Conservation (phyloP, 2,113 vertebrate species). For the Aphyosemion australe region DNA sequence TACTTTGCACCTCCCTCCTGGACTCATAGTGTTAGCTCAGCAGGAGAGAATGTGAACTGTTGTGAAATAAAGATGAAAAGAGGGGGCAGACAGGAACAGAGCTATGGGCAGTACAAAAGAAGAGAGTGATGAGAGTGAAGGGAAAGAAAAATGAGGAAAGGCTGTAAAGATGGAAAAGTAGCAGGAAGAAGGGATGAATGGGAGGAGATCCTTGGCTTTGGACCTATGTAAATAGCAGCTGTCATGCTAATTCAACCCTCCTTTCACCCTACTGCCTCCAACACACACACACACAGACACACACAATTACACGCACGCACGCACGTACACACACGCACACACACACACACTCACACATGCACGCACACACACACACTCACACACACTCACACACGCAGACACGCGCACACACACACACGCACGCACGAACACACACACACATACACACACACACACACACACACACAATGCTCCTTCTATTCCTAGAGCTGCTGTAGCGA, state of each 20-base stretch:
- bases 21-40: constrained; percentile 53
- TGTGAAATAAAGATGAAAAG: constrained; percentile 33
- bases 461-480: too few species aligned
- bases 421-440: too few species aligned
- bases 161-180: constrained; percentile 22
- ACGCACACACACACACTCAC: neutral
- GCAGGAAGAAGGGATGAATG: constrained; percentile 49
- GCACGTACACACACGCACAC: too few species aligned
- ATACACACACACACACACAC: too few species aligned
- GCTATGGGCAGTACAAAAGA: constrained; percentile 13
- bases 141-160: constrained; percentile 31
- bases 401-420: too few species aligned
- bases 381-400: too few species aligned
- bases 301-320: too few species aligned
- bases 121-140: constrained; percentile 23
- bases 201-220: constrained; percentile 60
- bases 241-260: constrained; percentile 66
- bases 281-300: neutral
- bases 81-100: neutral
- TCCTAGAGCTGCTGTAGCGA: too few species aligned
- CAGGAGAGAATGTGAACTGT: constrained; percentile 63
- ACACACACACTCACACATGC: constrained; percentile 16
- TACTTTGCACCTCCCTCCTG: constrained; percentile 25
- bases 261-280: too few species aligned
- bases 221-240: constrained; percentile 71